Base-by-base conservation (phyloP, 2,113 vertebrate genomes). In the Oreochromis niloticus region DNA sequence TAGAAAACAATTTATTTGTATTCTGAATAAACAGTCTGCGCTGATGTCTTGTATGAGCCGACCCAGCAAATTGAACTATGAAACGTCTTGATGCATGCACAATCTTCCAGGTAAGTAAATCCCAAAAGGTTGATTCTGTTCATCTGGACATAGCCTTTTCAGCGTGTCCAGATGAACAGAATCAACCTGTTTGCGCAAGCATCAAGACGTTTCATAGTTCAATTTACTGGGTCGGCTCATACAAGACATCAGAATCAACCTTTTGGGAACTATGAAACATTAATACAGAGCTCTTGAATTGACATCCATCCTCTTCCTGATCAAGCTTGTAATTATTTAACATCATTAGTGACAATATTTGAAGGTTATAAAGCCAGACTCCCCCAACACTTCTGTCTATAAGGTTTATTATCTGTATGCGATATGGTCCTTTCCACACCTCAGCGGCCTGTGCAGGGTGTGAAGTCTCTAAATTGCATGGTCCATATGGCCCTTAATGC, bases 381-480 rank as follows among this genome's bases (percentile, higher is more conserved):
- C 22, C n/a, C 6, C 17, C 7, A 41, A 24, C 34, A 66, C 57
- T 30, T 3, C 41, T 78, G 4, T 10, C 48, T 41, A 39, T 36
- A 57, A 36, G n/a, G 5, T 52, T 52, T 24, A 43, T 16, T 50
- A 75, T 75, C 8, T 87, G 39, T 19, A 50, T 68, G 66, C 48
- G 32, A 43, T 87, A 82, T 39, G 17, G 11, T 41, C 80, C 19
- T 22, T 30, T 71, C 75, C 34, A 56, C 79, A 82, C 41, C 83
- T 90, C 46, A 34, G 13, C 63, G 79, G 61, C 39, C 71, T 85
- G 78, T 83, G 52, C 30, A 84, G 57, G 80, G 89, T 93, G 88
- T 87, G 88, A 93, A 85, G 68, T 59, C n/a, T 88, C 43, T 89
- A 84, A 94, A 89, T 86, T 68, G 59, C 61, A 10, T 80, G 34